A percentile compares a stretch with the other conserved stretches of the same genome.
Evolutionary conservation across 2,888 invertebrate species (phyloP).

Genomic region (Allolobophora icterica): DNA sequence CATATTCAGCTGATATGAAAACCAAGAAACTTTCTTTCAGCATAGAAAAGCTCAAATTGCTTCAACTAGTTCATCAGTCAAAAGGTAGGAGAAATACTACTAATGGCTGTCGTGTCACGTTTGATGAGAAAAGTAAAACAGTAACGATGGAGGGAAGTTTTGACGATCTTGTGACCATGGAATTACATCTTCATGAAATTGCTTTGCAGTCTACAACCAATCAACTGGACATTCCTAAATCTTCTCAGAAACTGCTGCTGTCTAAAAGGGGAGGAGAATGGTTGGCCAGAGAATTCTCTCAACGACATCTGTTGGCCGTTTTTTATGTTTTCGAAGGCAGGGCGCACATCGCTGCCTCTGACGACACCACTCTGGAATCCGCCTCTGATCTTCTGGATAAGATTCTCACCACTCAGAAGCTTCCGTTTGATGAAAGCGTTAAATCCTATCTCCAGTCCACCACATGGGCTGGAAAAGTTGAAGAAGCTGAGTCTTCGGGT

Average conservation of each 20-base stretch:
- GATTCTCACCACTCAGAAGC: not conserved
- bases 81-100: not conserved
- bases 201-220: not conserved
- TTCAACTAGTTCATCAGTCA: not conserved
- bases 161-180: not conserved
- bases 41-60: not conserved
- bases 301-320: not conserved
- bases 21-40: not conserved
- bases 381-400: not conserved
- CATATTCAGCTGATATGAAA: not conserved
- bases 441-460: not conserved
- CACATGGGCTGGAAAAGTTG: not conserved
- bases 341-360: not conserved
- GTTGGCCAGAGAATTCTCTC: conserved; percentile 12
- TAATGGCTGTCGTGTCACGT: not conserved
- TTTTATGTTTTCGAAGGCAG: not conserved
- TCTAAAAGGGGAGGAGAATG: conserved; percentile 13
- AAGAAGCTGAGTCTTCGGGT: not conserved
- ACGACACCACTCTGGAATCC: not conserved
- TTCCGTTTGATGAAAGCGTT: conserved; percentile 13
- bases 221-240: not conserved
- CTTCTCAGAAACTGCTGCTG: not conserved
- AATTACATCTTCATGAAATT: not conserved
- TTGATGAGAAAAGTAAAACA: not conserved
- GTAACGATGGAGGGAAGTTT: not conserved